Conservation (phyloP, 2,888 invertebrate genomes). For the Drosophila mimetica region DNA sequence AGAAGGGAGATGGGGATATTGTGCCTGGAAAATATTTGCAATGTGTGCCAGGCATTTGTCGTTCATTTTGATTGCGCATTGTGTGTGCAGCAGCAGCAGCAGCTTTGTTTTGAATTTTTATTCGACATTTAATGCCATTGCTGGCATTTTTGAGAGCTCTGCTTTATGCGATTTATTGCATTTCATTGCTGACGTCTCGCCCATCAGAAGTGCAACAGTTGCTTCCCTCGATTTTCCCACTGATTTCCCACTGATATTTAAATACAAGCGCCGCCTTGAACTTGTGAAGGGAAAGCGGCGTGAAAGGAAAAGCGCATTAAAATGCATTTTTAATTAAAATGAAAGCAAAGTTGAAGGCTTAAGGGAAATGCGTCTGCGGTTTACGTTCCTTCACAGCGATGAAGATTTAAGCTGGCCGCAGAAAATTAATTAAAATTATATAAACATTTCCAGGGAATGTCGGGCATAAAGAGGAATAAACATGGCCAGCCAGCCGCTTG, state of each 20-base stretch:
- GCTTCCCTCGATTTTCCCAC: neutral
- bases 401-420: constrained; percentile 74
- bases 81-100: constrained; percentile 31
- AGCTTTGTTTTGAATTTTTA: constrained; percentile 73
- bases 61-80: constrained; percentile 58
- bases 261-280: constrained; percentile 24
- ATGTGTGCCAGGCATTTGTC: constrained; percentile 48
- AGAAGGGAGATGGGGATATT: constrained; percentile 17
- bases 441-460: constrained; percentile 41
- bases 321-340: constrained; percentile 76
- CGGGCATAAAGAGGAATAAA: constrained; percentile 39
- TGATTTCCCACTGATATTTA: constrained; percentile 14
- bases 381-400: constrained; percentile 31
- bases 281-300: constrained; percentile 16
- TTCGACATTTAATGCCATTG: constrained; percentile 77
- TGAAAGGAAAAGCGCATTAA: constrained; percentile 68
- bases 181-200: constrained; percentile 29
- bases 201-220: constrained; percentile 30
- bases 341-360: constrained; percentile 73
- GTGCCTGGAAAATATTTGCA: constrained; percentile 40
- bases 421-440: constrained; percentile 78
- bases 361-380: constrained; percentile 37
- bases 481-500: constrained; percentile 15
- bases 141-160: constrained; percentile 67
- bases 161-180: constrained; percentile 65